phyloP scores from a whole-genome alignment of 2,113 vertebrate species.

The Misgurnus anguillicaudatus region DNA sequence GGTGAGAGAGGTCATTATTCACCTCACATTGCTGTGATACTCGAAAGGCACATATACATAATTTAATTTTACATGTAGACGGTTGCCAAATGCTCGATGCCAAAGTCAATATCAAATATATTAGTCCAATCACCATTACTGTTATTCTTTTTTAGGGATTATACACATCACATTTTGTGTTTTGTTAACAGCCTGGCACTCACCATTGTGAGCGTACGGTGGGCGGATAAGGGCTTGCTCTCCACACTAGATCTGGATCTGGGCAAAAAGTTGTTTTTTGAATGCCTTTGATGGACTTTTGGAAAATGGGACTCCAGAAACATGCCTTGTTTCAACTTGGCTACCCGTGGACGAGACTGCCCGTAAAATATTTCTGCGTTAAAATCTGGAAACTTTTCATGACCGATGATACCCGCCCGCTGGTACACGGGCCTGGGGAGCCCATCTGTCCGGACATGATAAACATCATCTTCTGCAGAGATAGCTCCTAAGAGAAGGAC shows the following conservation, averaged over 20 bases:
- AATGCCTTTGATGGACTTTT: conserved; percentile 27
- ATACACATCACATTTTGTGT: too few relatives aligned
- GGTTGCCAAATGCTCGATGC: not conserved
- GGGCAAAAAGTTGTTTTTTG: conserved; percentile 47
- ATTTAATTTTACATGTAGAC: not conserved
- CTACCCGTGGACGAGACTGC: conserved; percentile 30
- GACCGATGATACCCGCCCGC: conserved; percentile 6
- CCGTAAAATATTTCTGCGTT: conserved; percentile 2
- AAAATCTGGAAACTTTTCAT: conserved; percentile 21
- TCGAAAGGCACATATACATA: not conserved
- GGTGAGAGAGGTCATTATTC: not conserved
- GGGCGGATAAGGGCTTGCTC: conserved; percentile 44
- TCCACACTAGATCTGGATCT: conserved; percentile 44
- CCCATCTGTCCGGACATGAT: not conserved
- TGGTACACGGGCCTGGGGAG: not conserved
- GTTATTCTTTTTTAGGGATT: too few relatives aligned
- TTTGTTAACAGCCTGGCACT: not conserved
- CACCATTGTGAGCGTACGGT: conserved; percentile 58
- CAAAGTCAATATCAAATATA: not conserved
- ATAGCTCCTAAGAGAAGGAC: conserved; percentile 46
- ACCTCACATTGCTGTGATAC: not conserved
- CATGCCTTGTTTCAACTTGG: conserved; percentile 41
- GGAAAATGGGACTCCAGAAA: conserved; percentile 45
- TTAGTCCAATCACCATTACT: too few relatives aligned
- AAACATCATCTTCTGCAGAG: conserved; percentile 50